Percentiles rank a stretch among this genome's conserved stretches.
Conservation (phyloP, 2,113 vertebrate species). For the Halcyon malimbica region DNA sequence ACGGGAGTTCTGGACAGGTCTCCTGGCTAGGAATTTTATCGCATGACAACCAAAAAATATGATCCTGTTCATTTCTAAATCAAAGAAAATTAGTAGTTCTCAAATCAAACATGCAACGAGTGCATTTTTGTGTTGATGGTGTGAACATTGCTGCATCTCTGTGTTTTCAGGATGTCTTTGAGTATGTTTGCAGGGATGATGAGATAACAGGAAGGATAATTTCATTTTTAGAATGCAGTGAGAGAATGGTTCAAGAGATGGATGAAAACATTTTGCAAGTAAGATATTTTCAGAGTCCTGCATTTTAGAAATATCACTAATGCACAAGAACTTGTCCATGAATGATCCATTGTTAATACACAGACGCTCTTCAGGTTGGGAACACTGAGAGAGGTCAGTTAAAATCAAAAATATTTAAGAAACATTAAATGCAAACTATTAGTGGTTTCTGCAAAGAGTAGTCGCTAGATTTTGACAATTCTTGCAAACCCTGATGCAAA, state of each 20-base stretch:
- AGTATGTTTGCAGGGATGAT: not conserved
- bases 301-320: not conserved
- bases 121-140: not conserved
- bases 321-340: not conserved
- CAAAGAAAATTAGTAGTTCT: not conserved
- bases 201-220: not conserved
- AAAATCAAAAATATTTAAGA: not conserved
- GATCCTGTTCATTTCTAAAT: not conserved
- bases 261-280: not conserved
- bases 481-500: not conserved
- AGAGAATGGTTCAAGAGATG: not conserved
- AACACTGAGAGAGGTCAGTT: not conserved
- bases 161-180: not conserved
- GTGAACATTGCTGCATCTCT: not conserved
- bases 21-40: not conserved
- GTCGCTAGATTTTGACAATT: not conserved
- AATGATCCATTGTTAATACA: not conserved
- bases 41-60: rapidly evolving
- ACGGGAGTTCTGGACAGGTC: not conserved
- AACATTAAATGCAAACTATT: not conserved
- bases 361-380: not conserved
- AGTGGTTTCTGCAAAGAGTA: not conserved
- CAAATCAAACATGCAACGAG: not conserved
- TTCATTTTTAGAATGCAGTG: not conserved
- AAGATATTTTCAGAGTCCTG: not conserved